Base-by-base conservation (phyloP, 2,888 invertebrate genomes). In the Philaethria dido region DNA sequence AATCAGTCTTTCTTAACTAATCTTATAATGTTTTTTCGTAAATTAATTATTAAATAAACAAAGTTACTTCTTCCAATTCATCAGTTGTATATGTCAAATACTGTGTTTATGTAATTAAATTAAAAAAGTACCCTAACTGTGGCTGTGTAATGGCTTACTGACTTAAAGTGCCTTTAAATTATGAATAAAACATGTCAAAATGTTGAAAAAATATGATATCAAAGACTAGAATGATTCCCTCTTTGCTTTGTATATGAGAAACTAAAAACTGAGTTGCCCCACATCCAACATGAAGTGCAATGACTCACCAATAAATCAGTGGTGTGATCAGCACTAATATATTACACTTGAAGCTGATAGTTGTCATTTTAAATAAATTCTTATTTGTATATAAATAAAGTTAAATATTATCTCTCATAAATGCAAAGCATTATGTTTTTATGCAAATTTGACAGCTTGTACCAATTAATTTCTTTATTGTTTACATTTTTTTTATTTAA, bases 221-320 rank as follows among this genome's bases (percentile, higher is more conserved):
- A 55, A 20, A 11, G 33, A 8, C 20, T 18, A 55, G 36, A 55
- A 55, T 14, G 33, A 36, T 14, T 36, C 6, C 18, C 13, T 18
- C 18, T 29, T 33, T 36, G 6, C 18, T 36, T 55, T 55, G n/a
- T 39, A 39, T 20, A 39, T 39, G 18, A 55, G 36, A 6, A 36
- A 55, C 54, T 39, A 39, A 20, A 22, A 18, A 39, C 39, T 39
- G 39, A 39, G 2, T 55, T 36, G 55, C 3, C 39, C 22, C n/a
- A 50, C 14, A 22, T 55, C n/a, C 22, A 22, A 20, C 55, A 55
- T 39, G 14, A 18, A 39, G 20, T 55, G 20, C 11, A 39, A 55
- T 57, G 57, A 57, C 57, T 57, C 57, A 57, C 42, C 57, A 57
- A 57, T 57, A 57, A 57, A 42, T 57, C 39, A 42, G 22, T 22